phyloP scores from a whole-genome alignment of 2,888 invertebrate species.

The Harpalus rufipes region DNA sequence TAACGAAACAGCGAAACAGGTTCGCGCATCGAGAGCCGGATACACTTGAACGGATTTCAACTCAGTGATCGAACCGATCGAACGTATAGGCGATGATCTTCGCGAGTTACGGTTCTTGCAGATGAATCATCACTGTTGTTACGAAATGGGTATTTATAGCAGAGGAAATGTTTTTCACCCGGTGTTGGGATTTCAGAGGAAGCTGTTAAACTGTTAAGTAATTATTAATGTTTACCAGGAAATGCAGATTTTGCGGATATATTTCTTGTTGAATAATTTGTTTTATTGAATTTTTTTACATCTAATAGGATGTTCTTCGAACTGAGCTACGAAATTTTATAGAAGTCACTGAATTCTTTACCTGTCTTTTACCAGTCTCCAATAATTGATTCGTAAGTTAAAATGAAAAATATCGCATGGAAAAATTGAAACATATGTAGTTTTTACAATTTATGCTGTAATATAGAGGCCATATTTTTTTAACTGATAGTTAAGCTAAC shows the following conservation, averaged over 20 bases:
- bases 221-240: neutral
- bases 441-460: too few relatives aligned
- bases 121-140: neutral
- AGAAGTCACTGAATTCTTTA: too few relatives aligned
- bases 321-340: too few relatives aligned
- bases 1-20: slow-evolving; percentile 49
- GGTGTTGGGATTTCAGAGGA: neutral
- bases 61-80: neutral
- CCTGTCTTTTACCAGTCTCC: too few relatives aligned
- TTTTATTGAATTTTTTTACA: neutral
- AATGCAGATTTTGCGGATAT: neutral
- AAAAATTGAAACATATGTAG: too few relatives aligned
- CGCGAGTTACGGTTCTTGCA: neutral
- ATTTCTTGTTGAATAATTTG: neutral
- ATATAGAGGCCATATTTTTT: too few relatives aligned
- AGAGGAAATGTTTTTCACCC: neutral
- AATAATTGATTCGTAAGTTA: too few relatives aligned
- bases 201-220: neutral
- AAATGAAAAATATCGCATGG: too few relatives aligned
- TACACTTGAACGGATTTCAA: slow-evolving; percentile 47
- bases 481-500: too few relatives aligned
- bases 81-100: neutral
- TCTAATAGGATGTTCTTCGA: too few relatives aligned
- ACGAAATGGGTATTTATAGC: neutral
- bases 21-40: slow-evolving; percentile 15